Percentiles rank a stretch among this genome's conserved stretches.
phyloP scores from a whole-genome alignment of 2,113 vertebrate genomes.

The Poeciliopsis turrubarensis region DNA sequence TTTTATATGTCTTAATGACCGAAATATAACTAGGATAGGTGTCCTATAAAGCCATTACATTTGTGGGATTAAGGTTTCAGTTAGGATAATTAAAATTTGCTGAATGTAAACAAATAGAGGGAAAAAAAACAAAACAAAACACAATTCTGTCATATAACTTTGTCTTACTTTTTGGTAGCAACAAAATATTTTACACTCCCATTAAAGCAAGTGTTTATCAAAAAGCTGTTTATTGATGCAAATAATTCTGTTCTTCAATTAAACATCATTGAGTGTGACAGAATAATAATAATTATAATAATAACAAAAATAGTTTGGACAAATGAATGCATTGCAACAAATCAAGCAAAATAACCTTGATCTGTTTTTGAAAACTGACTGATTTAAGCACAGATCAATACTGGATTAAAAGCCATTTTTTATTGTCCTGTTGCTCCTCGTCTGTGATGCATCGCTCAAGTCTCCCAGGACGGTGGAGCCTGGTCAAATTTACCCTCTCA shows the following conservation, averaged over 20 bases:
- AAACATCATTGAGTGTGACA: conserved; percentile 24
- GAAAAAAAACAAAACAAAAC: neutral
- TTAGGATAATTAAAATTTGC: neutral
- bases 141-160: neutral
- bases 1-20: conserved; percentile 2
- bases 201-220: too few relatives aligned
- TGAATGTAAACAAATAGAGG: neutral
- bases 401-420: conserved; percentile 75
- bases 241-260: neutral
- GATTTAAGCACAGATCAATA: conserved; percentile 73
- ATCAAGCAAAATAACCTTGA: conserved; percentile 27
- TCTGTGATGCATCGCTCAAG: conserved; percentile 67
- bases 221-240: neutral
- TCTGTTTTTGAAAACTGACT: conserved; percentile 46
- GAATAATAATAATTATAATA: neutral
- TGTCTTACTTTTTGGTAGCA: neutral
- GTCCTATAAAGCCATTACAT: conserved; percentile 28
- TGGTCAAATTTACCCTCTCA: conserved; percentile 76
- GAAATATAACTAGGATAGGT: conserved; percentile 27
- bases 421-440: conserved; percentile 60
- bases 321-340: conserved; percentile 24
- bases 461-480: conserved; percentile 66
- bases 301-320: neutral
- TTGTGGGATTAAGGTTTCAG: conserved; percentile 10
- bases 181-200: neutral